Base-by-base conservation (phyloP, 2,113 vertebrate species). In the Fregetta grallaria region DNA sequence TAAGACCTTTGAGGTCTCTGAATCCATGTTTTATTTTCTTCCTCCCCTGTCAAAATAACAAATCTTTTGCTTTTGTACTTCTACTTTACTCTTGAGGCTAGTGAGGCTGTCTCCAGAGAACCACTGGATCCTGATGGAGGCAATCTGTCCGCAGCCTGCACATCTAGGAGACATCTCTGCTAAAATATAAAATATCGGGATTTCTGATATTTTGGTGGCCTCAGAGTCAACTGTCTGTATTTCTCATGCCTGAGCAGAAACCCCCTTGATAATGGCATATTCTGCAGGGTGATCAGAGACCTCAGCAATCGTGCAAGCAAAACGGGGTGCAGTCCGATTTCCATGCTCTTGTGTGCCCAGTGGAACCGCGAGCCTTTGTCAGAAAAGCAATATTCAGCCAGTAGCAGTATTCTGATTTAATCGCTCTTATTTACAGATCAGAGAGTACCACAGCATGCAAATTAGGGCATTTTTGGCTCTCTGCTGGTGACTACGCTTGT, bases 361-460 rank as follows among this genome's bases (percentile, higher is more conserved):
- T 75, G 40, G 44, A 81, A 72, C 10, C 2, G 2, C 1, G 0
- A 61, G 53, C 13, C 34, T 85, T 79, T 65, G 44, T 44, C 45
- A 75, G 88, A 30, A 66, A 91, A 89, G 32, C 34, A 72, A 3
- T 81, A 47, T 78, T 91, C 44, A 81, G 61, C 21, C 70, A 63
- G 44, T 14, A 88, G 56, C 65, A 55, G 15, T 65, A 36, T 91
- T 92, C 78, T 88, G 61, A 40, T 88, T 79, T 84, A 93, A 86
- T 75, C 88, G 67, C 58, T 80, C 38, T 88, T 96, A 75, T 86
- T 88, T 90, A 88, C 62, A 74, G 90, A 82, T 93, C 90, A 90
- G 53, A 85, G 75, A 78, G 19, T 93, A 56, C 53, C 26, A 52
- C 34, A 78, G 56, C 65, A 75, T 92, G 85, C 23, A 83, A 82